Evolutionary conservation across 2,888 invertebrate genomes (phyloP).

Genomic region (Drosophila algonquin): DNA sequence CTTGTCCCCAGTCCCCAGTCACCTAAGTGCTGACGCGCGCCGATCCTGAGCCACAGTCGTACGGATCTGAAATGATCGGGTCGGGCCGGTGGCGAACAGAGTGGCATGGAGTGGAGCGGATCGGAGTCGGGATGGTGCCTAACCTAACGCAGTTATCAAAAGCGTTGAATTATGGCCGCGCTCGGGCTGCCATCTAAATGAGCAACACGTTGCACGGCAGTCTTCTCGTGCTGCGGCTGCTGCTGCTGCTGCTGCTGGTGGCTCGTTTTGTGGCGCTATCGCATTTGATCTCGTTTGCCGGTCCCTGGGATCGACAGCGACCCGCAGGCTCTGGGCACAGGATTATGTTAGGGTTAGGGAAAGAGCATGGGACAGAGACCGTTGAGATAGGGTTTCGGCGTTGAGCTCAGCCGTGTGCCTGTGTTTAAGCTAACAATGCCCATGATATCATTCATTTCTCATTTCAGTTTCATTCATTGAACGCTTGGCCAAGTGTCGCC

Average conservation of each 20-base stretch:
- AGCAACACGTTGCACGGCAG: conserved; percentile 60
- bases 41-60: conserved; percentile 58
- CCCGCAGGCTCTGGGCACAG: conserved; percentile 59
- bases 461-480: conserved; percentile 74
- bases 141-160: conserved; percentile 77
- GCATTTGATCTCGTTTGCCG: conserved; percentile 82
- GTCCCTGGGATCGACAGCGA: conserved; percentile 57
- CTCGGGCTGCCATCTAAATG: conserved; percentile 71
- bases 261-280: conserved; percentile 80
- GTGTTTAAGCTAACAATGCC: conserved; percentile 68
- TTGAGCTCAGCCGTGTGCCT: conserved; percentile 35
- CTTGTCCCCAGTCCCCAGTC: conserved; percentile 44
- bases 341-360: conserved; percentile 13
- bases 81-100: no score
- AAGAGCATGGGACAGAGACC: conserved; percentile 4
- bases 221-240: conserved; percentile 18
- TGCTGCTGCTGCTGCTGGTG: conserved; percentile 36
- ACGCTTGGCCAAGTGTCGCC: conserved; percentile 70
- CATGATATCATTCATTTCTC: conserved; percentile 76
- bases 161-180: conserved; percentile 81
- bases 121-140: conserved; percentile 31
- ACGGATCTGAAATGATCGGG: no score
- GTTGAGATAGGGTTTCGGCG: conserved; percentile 4
- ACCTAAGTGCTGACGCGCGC: conserved; percentile 72
- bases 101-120: background rate